Percentiles rank a stretch among this genome's conserved stretches.
Conservation (phyloP, 2,888 invertebrate species). For the Drosophila suboccidentalis region DNA sequence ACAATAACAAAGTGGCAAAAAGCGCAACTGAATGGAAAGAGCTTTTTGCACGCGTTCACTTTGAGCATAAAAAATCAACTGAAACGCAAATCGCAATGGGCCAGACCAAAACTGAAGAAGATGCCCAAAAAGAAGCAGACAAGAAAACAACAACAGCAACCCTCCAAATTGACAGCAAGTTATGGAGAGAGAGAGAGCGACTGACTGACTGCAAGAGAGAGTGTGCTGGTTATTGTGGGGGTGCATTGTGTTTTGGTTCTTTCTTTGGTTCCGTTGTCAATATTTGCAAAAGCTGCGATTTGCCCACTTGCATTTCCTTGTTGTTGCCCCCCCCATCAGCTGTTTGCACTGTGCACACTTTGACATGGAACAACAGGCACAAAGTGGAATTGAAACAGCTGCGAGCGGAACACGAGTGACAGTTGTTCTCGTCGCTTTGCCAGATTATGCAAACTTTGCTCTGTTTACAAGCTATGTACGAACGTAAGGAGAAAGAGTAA, state of each 20-base stretch:
- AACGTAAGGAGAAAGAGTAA: constrained; percentile 4
- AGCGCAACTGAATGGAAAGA: constrained; percentile 32
- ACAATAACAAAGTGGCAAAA: constrained; percentile 41
- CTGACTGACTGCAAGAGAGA: not conserved
- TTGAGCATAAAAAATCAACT: constrained; percentile 71
- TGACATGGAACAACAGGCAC: constrained; percentile 51
- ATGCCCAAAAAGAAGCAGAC: constrained; percentile 46
- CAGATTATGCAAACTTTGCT: constrained; percentile 39
- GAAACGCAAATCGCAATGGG: constrained; percentile 68
- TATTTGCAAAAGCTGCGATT: constrained; percentile 62
- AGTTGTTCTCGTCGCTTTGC: constrained; percentile 21
- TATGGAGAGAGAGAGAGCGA: constrained; percentile 6
- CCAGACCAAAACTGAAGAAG: constrained; percentile 59
- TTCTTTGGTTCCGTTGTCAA: constrained; percentile 35
- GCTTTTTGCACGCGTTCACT: constrained; percentile 65
- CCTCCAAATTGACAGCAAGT: constrained; percentile 33
- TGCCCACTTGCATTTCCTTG: constrained; percentile 69
- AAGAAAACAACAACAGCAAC: constrained; percentile 46
- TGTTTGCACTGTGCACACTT: constrained; percentile 50
- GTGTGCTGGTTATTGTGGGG: constrained; percentile 5
- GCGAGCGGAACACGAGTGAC: constrained; percentile 19
- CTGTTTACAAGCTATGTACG: constrained; percentile 17
- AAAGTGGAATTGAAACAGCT: constrained; percentile 65
- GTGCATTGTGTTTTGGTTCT: constrained; percentile 11
- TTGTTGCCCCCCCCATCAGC: constrained; percentile 47